Evolutionary conservation across 2,113 vertebrate genomes (phyloP).

Genomic region (Cepphus grylle): DNA sequence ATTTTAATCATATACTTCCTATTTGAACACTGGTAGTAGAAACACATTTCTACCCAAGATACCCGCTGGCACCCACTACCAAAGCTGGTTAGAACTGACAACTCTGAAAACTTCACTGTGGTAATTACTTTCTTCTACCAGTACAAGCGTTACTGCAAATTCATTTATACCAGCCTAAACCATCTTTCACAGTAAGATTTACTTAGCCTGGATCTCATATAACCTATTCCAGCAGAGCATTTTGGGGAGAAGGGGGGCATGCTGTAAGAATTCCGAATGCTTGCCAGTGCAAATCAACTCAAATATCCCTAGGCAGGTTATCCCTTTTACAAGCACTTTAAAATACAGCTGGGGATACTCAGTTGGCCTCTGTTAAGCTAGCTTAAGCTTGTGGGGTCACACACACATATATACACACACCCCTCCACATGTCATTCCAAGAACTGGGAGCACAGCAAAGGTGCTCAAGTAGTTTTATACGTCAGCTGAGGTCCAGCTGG

Average conservation of each 20-base stretch:
- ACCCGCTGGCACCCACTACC: background rate
- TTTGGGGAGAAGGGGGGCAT: background rate
- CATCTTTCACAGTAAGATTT: background rate
- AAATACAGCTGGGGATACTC: background rate
- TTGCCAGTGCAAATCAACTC: background rate
- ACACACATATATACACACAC: fast-evolving
- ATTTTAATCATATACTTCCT: background rate
- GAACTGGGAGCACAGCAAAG: background rate
- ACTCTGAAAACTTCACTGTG: fast-evolving
- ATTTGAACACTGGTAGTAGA: background rate
- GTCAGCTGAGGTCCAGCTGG: background rate
- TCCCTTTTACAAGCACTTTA: background rate
- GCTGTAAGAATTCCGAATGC: background rate
- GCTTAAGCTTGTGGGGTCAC: background rate
- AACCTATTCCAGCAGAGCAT: background rate
- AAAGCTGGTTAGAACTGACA: background rate
- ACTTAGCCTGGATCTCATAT: background rate
- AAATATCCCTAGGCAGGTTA: background rate
- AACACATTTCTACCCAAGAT: background rate
- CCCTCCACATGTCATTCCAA: background rate
- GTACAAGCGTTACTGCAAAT: background rate
- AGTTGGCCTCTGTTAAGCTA: background rate
- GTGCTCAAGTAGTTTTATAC: background rate
- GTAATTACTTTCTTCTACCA: too few relatives aligned
- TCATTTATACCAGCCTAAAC: background rate